Conservation (phyloP, 2,113 vertebrate species). For the Caloenas nicobarica region DNA sequence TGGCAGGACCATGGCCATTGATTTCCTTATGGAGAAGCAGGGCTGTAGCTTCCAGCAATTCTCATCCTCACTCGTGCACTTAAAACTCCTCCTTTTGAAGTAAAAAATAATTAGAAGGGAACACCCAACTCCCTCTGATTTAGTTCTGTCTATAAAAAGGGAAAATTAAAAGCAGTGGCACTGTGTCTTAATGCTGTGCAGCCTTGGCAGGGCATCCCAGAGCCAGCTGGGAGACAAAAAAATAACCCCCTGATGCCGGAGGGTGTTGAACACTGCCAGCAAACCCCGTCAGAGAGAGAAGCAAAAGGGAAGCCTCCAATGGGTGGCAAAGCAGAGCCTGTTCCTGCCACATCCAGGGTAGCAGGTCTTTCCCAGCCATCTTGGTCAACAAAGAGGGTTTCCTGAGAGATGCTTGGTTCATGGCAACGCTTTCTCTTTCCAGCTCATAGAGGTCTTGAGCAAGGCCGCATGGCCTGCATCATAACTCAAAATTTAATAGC, state of each 20-base stretch:
- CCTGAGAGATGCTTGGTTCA: not conserved
- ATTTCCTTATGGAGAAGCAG: not conserved
- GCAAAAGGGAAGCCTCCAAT: fast-evolving
- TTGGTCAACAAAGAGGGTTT: not conserved
- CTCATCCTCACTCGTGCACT: fast-evolving
- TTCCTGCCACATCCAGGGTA: fast-evolving
- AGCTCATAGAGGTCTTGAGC: not conserved
- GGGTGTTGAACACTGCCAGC: not conserved
- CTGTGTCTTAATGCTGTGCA: not conserved
- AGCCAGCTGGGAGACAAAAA: not conserved
- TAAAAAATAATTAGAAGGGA: not conserved
- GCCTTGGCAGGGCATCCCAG: not conserved
- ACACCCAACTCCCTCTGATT: not conserved
- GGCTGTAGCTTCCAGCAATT: not conserved
- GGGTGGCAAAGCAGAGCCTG: not conserved
- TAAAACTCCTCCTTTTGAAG: not conserved
- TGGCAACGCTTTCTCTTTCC: not conserved
- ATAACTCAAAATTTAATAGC: not conserved
- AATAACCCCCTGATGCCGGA: not conserved
- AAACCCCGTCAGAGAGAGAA: not conserved
- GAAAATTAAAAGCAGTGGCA: not conserved
- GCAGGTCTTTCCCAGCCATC: not conserved
- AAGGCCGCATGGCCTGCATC: not conserved
- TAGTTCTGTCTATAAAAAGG: not conserved
- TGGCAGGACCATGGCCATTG: fast-evolving